Evolutionary conservation across 2,888 invertebrate genomes (phyloP), one percentile per base, ranked within the genome.

Genomic region (Cordylochernes scorpioides): DNA sequence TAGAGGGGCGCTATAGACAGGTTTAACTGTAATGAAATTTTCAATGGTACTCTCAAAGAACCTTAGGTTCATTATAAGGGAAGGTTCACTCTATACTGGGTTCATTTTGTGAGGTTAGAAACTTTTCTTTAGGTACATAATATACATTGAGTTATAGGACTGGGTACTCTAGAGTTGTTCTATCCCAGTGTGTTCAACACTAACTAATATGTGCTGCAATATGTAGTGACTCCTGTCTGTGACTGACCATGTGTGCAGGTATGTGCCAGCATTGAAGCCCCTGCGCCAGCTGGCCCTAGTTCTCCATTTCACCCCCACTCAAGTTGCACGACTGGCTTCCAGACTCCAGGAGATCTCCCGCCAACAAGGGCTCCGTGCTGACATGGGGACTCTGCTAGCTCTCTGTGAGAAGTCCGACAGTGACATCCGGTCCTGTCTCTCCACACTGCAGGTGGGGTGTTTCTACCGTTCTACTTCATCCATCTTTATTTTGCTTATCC

Each of bases 351-450:
- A 67, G 53, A 50, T 57, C 24, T 42, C 49, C 3, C 50, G 50
- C 16, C 55, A 58, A 14, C 77, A 86, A 51, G 55, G 63, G 0
- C 52, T 88, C 26, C 53, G 58, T 29, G 65, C 70, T 0, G 68
- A 73, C 47, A 55, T 68, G 41, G 65, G 67, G 17, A 64, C 71
- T 5, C 55, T 78, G 40, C 51, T 71, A 18, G 68, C 72, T 4
- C 55, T 94, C 34, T 72, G 77, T 10, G 70, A 77, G 42, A 73
- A 78, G 43, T 71, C 74, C 3, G 66, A 67, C 29, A 77, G 80
- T 43, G 94, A 94, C 57, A 72, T 94, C 24, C 60, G 94, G 13
- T 70, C 82, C 1, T 91, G 91, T 47, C 62, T 94, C 30, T 77
- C 82, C 12, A 68, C 80, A 25, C 62, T 94, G 40, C 82, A 86